phyloP scores from a whole-genome alignment of 2,888 invertebrate species.

The Drosophila longiperda region DNA sequence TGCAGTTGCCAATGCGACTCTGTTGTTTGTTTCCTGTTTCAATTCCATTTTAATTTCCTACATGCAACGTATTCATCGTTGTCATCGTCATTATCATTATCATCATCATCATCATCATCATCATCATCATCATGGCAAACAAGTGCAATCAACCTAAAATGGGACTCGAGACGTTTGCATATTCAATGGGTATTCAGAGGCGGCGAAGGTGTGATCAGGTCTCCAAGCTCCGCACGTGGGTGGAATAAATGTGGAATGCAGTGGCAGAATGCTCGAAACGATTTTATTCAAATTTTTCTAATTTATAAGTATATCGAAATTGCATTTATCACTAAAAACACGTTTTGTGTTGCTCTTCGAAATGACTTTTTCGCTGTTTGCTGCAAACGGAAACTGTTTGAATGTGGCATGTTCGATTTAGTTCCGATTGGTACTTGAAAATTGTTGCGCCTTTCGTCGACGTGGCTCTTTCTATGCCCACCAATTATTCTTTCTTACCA shows the following conservation, averaged over 20 bases:
- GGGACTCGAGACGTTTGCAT: constrained; percentile 24
- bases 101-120: constrained; percentile 3
- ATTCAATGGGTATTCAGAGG: not conserved
- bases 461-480: not conserved
- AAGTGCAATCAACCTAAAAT: constrained; percentile 72
- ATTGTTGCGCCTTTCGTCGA: constrained; percentile 9
- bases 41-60: constrained; percentile 67
- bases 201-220: constrained; percentile 43
- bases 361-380: not conserved
- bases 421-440: not conserved
- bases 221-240: constrained; percentile 10
- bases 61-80: constrained; percentile 35
- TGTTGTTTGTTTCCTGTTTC: constrained; percentile 67
- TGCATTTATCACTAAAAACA: not conserved
- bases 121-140: constrained; percentile 48
- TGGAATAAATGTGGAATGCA: constrained; percentile 3
- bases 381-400: not conserved
- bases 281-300: not conserved
- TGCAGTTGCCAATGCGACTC: constrained; percentile 24
- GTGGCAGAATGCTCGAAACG: not conserved
- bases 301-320: not conserved
- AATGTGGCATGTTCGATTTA: not conserved
- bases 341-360: not conserved
- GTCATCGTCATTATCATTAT: not conserved
- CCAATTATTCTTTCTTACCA: constrained; percentile 28